Percentiles rank a stretch among this genome's conserved stretches.
Conservation (phyloP, 2,888 invertebrate genomes). For the Adelphocoris suturalis region DNA sequence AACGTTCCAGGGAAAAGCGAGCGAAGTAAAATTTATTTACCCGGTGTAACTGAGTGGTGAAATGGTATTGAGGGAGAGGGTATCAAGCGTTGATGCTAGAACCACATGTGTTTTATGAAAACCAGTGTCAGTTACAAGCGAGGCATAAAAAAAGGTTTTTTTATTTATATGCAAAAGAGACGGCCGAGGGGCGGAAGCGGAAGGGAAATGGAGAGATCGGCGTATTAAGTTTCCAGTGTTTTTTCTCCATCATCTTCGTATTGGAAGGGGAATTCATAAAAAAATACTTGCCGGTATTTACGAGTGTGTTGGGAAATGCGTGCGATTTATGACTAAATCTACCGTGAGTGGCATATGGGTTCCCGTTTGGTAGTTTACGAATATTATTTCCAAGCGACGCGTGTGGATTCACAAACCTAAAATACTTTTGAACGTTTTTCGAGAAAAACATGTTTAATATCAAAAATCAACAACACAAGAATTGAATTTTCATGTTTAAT, state of each 20-base stretch:
- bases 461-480: too few relatives aligned
- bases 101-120: conserved; percentile 67
- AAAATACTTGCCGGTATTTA: conserved; percentile 34
- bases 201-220: background rate
- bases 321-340: background rate
- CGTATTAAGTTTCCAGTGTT: conserved; percentile 52
- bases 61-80: background rate
- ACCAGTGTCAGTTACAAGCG: conserved; percentile 66
- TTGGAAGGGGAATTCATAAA: background rate
- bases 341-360: conserved; percentile 26
- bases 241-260: conserved; percentile 11
- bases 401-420: too few relatives aligned
- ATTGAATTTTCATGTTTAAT: too few relatives aligned
- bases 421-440: too few relatives aligned
- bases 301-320: background rate
- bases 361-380: background rate
- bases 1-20: conserved; percentile 28
- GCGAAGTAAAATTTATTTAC: conserved; percentile 47
- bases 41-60: conserved; percentile 38
- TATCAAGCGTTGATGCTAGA: conserved; percentile 51
- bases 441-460: too few relatives aligned
- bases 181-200: background rate
- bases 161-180: conserved; percentile 70
- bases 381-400: background rate
- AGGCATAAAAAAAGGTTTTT: conserved; percentile 59